These are phyloP conservation scores for Aspidiotus rigidus DNA, from an alignment of 2,888 invertebrate genomes.

Conservation along the genomic window DNA sequence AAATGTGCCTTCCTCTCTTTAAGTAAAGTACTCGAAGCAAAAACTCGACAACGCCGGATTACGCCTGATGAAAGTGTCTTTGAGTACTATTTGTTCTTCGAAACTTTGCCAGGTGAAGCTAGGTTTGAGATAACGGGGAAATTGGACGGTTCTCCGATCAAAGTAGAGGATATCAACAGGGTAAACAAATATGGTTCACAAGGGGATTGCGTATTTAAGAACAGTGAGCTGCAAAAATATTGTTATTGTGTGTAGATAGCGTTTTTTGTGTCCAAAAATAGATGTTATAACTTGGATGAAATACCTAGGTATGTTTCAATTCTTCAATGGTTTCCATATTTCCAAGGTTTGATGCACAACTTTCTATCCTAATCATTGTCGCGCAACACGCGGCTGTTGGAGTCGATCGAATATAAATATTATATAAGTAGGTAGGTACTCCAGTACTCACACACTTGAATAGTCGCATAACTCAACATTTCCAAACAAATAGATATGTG, in stretches of 20 bases:
- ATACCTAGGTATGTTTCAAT: too few species aligned
- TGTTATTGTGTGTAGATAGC: constrained; percentile 46
- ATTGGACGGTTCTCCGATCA: neutral
- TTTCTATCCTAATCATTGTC: too few species aligned
- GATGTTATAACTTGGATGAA: too few species aligned
- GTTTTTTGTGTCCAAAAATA: too few species aligned
- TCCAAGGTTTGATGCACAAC: too few species aligned
- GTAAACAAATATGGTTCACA: constrained; percentile 49
- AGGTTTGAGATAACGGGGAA: constrained; percentile 58
- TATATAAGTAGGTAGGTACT: too few species aligned
- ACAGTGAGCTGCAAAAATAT: constrained; percentile 50
- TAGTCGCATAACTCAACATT: too few species aligned
- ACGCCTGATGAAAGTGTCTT: neutral
- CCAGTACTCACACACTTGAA: too few species aligned
- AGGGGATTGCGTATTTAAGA: constrained; percentile 47
- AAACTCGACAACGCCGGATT: constrained; percentile 53
- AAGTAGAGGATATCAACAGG: constrained; percentile 49
- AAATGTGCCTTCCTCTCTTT: constrained; percentile 49
- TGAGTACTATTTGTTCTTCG: constrained; percentile 45
- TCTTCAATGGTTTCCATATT: too few species aligned
- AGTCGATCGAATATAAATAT: too few species aligned
- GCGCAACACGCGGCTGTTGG: too few species aligned
- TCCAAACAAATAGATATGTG: too few species aligned
- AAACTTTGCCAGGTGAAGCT: constrained; percentile 57
- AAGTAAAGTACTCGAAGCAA: constrained; percentile 48